Base-by-base conservation (phyloP, 2,888 invertebrate species). In the Masnerella sp. region DNA sequence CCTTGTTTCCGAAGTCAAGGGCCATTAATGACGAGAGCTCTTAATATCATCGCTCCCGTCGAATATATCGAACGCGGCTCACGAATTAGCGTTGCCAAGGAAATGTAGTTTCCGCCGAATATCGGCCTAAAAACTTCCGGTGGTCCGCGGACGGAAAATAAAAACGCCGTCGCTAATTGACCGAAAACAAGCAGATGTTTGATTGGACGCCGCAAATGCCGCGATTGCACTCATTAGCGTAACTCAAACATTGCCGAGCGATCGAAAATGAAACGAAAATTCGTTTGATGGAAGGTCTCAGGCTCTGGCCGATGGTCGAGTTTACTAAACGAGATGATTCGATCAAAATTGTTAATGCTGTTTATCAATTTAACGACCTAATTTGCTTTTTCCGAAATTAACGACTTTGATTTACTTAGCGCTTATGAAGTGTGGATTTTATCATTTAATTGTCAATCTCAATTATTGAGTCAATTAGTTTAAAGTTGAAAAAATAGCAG, bases 1-100 rank as follows among this genome's bases (percentile, higher is more conserved):
- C 65, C 65, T 65, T 54, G 54, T 65, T 54, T 45, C 28, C 38
- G 30, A 38, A 65, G 65, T 65, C 65, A 54, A 65, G 65, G 54
- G 45, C 65, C 12, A 65, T 65, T 54, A 65, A 65, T 54, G 47
- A 54, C 38, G 20, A 54, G 65, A 36, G 54, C 65, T 17, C 65
- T 65, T 38, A 38, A 65, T 65, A 51, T 47, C 54, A 38, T 54
- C 38, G 38, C 8, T 51, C 18, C 42, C 32, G 34, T 67, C 67
- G 25, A 36, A 51, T 40, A 15, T 58, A 67, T 67, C 38, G 52
- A 64, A 8, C 45, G 34, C n/a, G 49, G 17, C 17, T 58, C 34
- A 36, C 58, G 56, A 67, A 58, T 67, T 49, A 40, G 32, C 52
- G 18, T 45, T 45, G 47, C 56, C 54, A 20, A 47, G 47, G 47